Evolutionary conservation across 2,888 invertebrate genomes (phyloP).

Genomic region (Harpalus rufipes): DNA sequence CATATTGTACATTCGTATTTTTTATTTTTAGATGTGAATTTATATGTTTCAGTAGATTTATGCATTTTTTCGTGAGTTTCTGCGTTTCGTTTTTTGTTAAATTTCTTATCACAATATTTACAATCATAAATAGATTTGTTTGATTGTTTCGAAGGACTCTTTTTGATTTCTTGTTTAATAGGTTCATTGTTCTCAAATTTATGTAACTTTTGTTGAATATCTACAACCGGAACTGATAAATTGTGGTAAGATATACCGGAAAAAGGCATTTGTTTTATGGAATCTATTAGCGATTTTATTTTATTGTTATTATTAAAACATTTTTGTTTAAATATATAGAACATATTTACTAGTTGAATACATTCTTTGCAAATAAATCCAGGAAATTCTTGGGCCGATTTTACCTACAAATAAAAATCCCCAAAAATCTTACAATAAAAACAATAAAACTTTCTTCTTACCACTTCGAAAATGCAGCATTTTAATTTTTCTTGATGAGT

Average conservation of each 20-base stretch:
- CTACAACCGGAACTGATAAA: not conserved
- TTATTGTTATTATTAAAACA: constrained; percentile 12
- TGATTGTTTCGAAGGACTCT: not conserved
- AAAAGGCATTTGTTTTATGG: constrained; percentile 20
- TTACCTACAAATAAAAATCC: not conserved
- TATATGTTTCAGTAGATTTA: no score
- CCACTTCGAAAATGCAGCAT: constrained; percentile 23
- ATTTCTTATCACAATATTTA: not conserved
- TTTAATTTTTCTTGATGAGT: constrained; percentile 6
- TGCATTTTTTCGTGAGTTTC: not conserved
- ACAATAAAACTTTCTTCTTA: not conserved
- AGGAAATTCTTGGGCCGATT: constrained; percentile 27
- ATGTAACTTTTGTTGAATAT: no score
- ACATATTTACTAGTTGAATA: not conserved
- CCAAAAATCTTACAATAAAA: not conserved
- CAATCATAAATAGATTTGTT: not conserved
- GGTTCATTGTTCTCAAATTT: not conserved
- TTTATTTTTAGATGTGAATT: not conserved
- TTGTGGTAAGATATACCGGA: not conserved
- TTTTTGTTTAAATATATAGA: constrained; percentile 26
- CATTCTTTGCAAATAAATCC: constrained; percentile 18
- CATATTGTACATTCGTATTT: constrained; percentile 10
- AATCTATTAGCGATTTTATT: constrained; percentile 3
- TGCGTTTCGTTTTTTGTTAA: not conserved
- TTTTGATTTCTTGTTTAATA: not conserved